Evolutionary conservation across 2,113 vertebrate species (phyloP), one percentile per base, ranked within the genome.

Genomic region (Chaetops frenatus): DNA sequence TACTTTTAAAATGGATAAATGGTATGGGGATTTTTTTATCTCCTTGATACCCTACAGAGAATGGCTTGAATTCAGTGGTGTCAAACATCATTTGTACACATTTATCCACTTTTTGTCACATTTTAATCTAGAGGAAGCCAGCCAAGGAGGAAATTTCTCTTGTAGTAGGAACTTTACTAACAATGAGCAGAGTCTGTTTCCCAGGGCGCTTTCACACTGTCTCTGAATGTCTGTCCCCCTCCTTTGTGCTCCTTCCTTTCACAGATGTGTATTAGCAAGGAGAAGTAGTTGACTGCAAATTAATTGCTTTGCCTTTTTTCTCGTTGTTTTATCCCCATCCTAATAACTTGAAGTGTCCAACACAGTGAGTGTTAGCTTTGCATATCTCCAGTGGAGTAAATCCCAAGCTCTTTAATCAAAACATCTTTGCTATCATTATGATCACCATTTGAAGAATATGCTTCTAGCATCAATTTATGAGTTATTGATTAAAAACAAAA

Each of bases 271-370:
- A 73, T 90, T 79, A 90, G n/a, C n/a, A 51, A 57, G 58, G 48
- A 50, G 40, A 44, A 42, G 33, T 42, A 71, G 36, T n/a, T 80
- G 84, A 87, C 70, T 91, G 81, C 62, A 94, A 89, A 92, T 85
- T 64, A 87, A 82, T 94, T 85, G 57, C 54, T 82, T 85, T 76
- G 85, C 23, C 22, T 90, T 96, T 92, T 92, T 91, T 96, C 45
- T 85, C 45, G 28, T 36, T 87, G 19, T 81, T 93, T 76, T 85
- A 28, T 13, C 25, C 14, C 6, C 24, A 35, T 81, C n/a, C 17
- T n/a, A 36, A 15, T 40, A 85, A 72, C 22, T 29, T 77, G 6
- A 78, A 64, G 8, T 40, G 33, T 21, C 36, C 66, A 40, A 38
- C 19, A 69, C 8, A 76, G 44, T 0, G 8, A 25, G 7, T 6